phyloP scores from a whole-genome alignment of 2,113 vertebrate species.

The Lasiurus borealis region DNA sequence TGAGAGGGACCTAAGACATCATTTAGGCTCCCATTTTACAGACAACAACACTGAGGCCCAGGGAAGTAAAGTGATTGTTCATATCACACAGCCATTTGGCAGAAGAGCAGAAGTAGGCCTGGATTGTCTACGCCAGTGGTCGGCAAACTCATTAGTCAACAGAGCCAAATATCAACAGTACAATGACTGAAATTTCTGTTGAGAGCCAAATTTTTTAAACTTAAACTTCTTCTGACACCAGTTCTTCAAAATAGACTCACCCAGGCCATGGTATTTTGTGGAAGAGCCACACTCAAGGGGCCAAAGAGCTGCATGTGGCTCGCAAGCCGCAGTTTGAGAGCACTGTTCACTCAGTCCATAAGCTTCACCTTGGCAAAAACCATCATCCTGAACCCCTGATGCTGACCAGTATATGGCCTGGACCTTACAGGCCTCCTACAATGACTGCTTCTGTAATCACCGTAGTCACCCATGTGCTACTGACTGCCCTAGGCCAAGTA shows the following conservation, averaged over 20 bases:
- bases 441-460: slow-evolving; percentile 8
- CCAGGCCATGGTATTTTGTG: too few species aligned
- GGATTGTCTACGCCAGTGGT: not conserved
- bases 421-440: not conserved
- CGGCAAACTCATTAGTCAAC: too few species aligned
- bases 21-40: not conserved
- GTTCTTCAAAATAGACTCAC: too few species aligned
- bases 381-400: not conserved
- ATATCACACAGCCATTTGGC: not conserved
- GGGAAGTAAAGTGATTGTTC: not conserved
- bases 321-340: not conserved
- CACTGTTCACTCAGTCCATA: not conserved
- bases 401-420: not conserved
- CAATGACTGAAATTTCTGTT: too few species aligned
- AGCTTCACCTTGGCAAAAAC: not conserved
- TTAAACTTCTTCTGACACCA: too few species aligned
- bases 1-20: not conserved
- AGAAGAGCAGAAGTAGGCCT: not conserved
- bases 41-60: slow-evolving; percentile 5
- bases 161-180: too few species aligned
- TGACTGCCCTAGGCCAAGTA: not conserved
- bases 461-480: not conserved
- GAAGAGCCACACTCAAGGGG: too few species aligned
- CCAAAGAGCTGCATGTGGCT: too few species aligned
- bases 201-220: too few species aligned